phyloP scores from a whole-genome alignment of 2,797 vertebrate species.

The Falco cherrug region DNA sequence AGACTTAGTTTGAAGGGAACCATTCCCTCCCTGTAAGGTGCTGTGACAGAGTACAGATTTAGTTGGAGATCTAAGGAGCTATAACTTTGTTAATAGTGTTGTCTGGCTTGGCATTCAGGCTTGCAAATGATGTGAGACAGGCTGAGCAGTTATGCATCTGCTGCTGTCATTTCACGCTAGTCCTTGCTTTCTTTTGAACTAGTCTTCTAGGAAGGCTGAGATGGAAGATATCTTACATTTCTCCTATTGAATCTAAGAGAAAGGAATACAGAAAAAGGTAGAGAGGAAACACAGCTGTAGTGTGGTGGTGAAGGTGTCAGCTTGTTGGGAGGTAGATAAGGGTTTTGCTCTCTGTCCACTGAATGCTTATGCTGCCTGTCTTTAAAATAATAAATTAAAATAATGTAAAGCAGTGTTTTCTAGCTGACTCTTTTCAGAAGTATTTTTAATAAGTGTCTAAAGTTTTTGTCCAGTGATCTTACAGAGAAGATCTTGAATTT shows the following conservation, averaged over 20 bases:
- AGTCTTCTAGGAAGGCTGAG: background rate
- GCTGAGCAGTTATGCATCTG: background rate
- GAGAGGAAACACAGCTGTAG: background rate
- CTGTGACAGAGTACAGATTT: background rate
- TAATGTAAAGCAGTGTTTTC: background rate
- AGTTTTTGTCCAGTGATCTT: background rate
- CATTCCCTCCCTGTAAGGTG: background rate
- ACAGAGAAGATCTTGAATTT: background rate
- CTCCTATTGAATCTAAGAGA: background rate
- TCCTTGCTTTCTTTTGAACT: background rate
- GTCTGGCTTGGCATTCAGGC: background rate
- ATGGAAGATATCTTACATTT: background rate
- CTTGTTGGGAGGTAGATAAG: background rate
- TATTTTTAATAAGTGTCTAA: background rate
- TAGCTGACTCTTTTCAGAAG: background rate
- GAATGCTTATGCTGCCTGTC: background rate
- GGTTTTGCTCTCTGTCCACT: background rate
- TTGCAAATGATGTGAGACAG: background rate
- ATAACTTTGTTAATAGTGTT: background rate
- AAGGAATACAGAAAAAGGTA: background rate
- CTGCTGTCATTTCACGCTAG: background rate
- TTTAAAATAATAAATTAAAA: background rate
- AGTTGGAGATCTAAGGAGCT: background rate
- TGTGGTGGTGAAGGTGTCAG: background rate
- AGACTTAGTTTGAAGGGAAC: background rate